Conservation (phyloP, 2,113 vertebrate species). For the Pangasianodon gigas region DNA sequence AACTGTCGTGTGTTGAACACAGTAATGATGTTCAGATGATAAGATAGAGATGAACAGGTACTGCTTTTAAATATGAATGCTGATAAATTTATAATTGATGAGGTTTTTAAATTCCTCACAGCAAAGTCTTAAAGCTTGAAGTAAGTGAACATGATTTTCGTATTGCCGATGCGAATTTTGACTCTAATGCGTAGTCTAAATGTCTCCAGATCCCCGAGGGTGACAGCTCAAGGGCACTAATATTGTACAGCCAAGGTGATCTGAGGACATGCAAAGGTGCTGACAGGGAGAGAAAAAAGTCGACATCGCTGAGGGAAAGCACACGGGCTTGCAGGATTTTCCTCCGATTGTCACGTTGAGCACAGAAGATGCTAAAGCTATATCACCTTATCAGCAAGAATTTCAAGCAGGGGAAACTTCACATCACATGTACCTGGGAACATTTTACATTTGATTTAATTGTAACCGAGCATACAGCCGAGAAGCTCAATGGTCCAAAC, state of each 20-base stretch:
- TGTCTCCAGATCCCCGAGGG: neutral
- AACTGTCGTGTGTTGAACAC: neutral
- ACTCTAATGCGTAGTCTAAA: slow-evolving; percentile 57
- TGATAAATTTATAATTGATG: neutral
- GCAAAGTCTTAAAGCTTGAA: slow-evolving; percentile 60
- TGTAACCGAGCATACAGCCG: neutral
- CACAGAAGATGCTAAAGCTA: slow-evolving; percentile 57
- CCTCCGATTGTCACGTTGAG: neutral
- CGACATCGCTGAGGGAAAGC: neutral
- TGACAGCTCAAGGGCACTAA: slow-evolving; percentile 68
- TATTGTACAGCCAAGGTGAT: slow-evolving; percentile 61
- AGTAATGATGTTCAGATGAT: neutral
- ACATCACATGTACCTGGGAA: neutral
- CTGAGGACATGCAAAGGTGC: slow-evolving; percentile 22
- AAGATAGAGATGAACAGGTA: neutral
- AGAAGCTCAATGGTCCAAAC: neutral
- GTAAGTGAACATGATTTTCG: slow-evolving; percentile 67
- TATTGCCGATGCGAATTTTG: slow-evolving; percentile 67
- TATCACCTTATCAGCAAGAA: neutral
- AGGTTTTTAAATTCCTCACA: slow-evolving; percentile 30
- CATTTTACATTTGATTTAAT: neutral
- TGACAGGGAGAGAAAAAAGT: neutral
- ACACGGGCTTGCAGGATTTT: neutral
- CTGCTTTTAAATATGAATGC: neutral
- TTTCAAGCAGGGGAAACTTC: neutral